Base-by-base conservation (phyloP, 1,140 invertebrate species). In the Leptinotarsa defecta region DNA sequence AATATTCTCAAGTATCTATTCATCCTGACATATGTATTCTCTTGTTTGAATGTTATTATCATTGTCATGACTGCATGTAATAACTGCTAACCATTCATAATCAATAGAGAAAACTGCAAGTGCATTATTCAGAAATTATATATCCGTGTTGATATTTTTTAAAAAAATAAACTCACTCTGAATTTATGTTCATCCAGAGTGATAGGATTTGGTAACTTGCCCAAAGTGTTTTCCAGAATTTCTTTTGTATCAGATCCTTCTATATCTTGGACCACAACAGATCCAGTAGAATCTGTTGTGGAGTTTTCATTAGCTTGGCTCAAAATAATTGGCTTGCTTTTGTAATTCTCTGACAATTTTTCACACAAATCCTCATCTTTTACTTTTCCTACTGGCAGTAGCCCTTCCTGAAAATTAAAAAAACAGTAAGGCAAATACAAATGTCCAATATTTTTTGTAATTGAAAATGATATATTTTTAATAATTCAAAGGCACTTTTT, bases 301-400 rank as follows among this genome's bases (percentile, higher is more conserved):
- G 20, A 3, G 13, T 4, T 15, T 8, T 19, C 43, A 80, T 79
- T 75, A 72, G 86, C 67, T 81, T 86, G 68, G 83, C 85, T 90
- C 83, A 87, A 91, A 34, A 88, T 83, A 3, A 88, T 85, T n/a
- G 87, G 87, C 61, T 87, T 79, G 3, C 82, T 78, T 67, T 81
- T 79, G 65, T 82, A 76, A 57, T 82, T 84, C 43, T 77, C 68
- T 11, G 70, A 82, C 62, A 91, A 83, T 68, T 87, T 80, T 20
- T 86, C 74, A 78, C 88, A 90, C n/a, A 91, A 77, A 57, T 86
- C 74, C 64, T 82, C 82, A 81, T 87, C 73, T 80, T 78, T 72
- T 13, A 91, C 78, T 43, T 85, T 81, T 17, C 86, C 90, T 71
- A 92, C 88, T 77, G 88, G 86, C 0, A 91, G 86, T 27, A 92